These are phyloP conservation scores for Miniopterus natalensis DNA, from an alignment of 2,113 vertebrate species.

Conservation along the genomic window DNA sequence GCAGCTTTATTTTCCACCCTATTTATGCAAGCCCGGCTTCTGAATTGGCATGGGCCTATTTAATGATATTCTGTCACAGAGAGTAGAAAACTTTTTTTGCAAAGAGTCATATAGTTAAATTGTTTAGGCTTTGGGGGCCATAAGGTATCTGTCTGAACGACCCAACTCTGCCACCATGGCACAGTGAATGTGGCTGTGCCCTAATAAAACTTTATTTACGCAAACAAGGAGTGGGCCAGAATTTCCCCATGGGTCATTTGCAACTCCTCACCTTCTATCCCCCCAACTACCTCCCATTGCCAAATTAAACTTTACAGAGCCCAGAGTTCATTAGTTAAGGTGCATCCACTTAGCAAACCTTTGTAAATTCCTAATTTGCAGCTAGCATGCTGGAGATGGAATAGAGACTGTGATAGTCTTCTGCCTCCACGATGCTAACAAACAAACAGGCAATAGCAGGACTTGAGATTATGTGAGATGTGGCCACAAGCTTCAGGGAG, in stretches of 20 bases:
- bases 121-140: not conserved
- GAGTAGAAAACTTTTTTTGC: not conserved
- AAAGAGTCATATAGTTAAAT: not conserved
- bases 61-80: not conserved
- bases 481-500: not conserved
- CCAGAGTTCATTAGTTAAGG: not conserved
- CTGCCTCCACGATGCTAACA: not conserved
- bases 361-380: not conserved
- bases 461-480: not conserved
- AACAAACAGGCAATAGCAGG: not conserved
- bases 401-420: not conserved
- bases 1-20: not conserved
- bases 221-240: not conserved
- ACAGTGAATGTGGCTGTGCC: not conserved
- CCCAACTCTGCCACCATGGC: not conserved
- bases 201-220: constrained; percentile 56
- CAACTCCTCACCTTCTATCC: not conserved
- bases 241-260: not conserved
- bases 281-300: not conserved
- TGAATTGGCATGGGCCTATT: not conserved
- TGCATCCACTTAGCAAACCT: not conserved
- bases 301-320: not conserved
- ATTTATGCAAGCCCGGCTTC: not conserved
- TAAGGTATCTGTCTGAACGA: not conserved
- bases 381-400: not conserved